Evolutionary conservation across 2,888 invertebrate species (phyloP).

Genomic region (Mongoloraphidia duomilia): DNA sequence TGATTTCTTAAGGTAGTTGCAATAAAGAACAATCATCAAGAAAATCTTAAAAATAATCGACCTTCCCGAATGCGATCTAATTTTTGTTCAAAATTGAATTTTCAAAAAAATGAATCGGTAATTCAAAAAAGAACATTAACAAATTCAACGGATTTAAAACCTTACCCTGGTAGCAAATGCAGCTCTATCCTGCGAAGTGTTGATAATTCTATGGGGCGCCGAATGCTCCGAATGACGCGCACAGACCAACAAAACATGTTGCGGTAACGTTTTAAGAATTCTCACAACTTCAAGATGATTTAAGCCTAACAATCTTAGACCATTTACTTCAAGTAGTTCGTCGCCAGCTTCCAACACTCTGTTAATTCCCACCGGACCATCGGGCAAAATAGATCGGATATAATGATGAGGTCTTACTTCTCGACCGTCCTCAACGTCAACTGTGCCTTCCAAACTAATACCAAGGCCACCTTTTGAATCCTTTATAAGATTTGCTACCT

Average conservation of each 20-base stretch:
- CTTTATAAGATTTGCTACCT: slow-evolving; percentile 77
- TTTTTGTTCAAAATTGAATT: neutral
- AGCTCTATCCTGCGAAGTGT: slow-evolving; percentile 47
- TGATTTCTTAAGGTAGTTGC: too few species aligned
- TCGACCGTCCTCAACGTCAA: slow-evolving; percentile 77
- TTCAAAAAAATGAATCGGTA: neutral
- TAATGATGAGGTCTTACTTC: slow-evolving; percentile 87
- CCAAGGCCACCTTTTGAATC: slow-evolving; percentile 74
- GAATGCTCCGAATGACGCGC: slow-evolving; percentile 43
- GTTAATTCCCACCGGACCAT: slow-evolving; percentile 73
- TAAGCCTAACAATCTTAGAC: slow-evolving; percentile 66
- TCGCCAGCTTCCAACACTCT: slow-evolving; percentile 70
- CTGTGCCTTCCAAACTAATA: slow-evolving; percentile 84
- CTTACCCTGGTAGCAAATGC: slow-evolving; percentile 55
- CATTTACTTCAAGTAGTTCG: slow-evolving; percentile 79
- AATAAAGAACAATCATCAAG: too few species aligned
- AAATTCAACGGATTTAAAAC: slow-evolving; percentile 1
- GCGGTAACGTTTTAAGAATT: slow-evolving; percentile 66
- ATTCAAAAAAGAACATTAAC: neutral
- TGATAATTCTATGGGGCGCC: slow-evolving; percentile 40
- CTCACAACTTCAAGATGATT: slow-evolving; percentile 86
- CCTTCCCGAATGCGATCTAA: too few species aligned
- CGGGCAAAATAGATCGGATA: slow-evolving; percentile 74
- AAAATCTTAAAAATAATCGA: too few species aligned
- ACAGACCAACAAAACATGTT: slow-evolving; percentile 69